Evolutionary conservation across 2,113 vertebrate genomes (phyloP).

Genomic region (Clarias batrachus): DNA sequence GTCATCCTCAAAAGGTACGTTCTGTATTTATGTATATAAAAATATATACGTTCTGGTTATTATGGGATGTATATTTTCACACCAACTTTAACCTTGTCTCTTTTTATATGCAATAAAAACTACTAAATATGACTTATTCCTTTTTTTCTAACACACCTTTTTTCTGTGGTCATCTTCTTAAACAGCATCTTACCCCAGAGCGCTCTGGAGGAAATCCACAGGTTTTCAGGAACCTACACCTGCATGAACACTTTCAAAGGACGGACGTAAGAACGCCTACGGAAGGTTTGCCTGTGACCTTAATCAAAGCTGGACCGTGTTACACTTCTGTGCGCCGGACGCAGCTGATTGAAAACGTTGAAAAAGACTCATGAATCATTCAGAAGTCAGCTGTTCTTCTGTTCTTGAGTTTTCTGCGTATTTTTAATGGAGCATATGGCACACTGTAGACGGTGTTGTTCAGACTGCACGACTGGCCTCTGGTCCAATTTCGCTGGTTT

Average conservation of each 20-base stretch:
- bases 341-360: neutral
- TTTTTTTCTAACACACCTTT: neutral
- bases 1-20: slow-evolving; percentile 91
- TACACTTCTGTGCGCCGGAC: neutral
- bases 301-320: slow-evolving; percentile 1
- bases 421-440: neutral
- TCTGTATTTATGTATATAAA: too few species aligned
- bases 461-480: slow-evolving; percentile 12
- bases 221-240: slow-evolving; percentile 92
- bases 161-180: neutral
- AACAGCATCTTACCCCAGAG: slow-evolving; percentile 90
- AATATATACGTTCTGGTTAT: neutral
- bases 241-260: slow-evolving; percentile 99
- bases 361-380: neutral
- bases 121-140: neutral
- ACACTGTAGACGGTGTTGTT: neutral
- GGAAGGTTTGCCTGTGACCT: neutral
- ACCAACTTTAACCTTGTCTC: neutral
- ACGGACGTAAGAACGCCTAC: slow-evolving; percentile 77
- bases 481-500: slow-evolving; percentile 19
- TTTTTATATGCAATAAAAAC: neutral
- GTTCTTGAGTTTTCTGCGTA: neutral
- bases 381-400: neutral
- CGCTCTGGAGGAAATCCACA: slow-evolving; percentile 95
- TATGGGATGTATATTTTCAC: neutral